Evolutionary conservation across 23 tunicate genomes (phyloP).

Genomic region (Trididemnum clinides): DNA sequence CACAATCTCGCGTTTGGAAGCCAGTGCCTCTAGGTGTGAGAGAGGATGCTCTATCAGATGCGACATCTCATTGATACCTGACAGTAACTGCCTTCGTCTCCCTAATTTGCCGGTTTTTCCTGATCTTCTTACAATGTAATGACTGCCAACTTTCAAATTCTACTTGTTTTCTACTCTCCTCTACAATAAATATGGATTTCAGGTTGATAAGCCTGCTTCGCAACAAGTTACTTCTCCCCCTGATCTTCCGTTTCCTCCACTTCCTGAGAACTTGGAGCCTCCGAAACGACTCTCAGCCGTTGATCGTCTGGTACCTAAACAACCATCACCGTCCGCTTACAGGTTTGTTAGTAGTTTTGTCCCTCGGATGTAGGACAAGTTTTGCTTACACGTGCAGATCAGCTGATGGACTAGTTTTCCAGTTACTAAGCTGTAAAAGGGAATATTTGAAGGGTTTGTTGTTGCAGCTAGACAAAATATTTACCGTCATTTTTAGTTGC

Average conservation of each 20-base stretch:
- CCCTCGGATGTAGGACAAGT: too few relatives aligned
- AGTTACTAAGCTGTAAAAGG: too few relatives aligned
- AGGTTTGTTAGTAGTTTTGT: background rate
- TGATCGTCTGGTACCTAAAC: constrained; percentile 41
- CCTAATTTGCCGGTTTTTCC: background rate
- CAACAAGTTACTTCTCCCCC: background rate
- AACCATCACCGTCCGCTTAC: constrained; percentile 12
- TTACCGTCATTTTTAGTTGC: too few relatives aligned
- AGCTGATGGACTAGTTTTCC: too few relatives aligned
- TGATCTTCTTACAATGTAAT: background rate
- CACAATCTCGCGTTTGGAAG: too few relatives aligned
- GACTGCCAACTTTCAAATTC: background rate
- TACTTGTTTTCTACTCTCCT: background rate
- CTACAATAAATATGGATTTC: background rate
- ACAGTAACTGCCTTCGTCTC: background rate
- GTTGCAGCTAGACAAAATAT: too few relatives aligned
- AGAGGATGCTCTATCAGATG: too few relatives aligned
- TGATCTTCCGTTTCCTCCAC: constrained; percentile 70
- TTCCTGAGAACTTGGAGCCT: constrained; percentile 46
- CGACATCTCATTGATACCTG: background rate
- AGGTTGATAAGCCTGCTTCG: too few relatives aligned
- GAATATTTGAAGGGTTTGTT: too few relatives aligned
- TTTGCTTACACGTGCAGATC: too few relatives aligned
- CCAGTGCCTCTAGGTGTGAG: too few relatives aligned
- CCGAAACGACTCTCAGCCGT: constrained; percentile 44